These are phyloP conservation scores for Platysternon megacephalum DNA, from an alignment of 2,113 vertebrate species.

Conservation along the genomic window DNA sequence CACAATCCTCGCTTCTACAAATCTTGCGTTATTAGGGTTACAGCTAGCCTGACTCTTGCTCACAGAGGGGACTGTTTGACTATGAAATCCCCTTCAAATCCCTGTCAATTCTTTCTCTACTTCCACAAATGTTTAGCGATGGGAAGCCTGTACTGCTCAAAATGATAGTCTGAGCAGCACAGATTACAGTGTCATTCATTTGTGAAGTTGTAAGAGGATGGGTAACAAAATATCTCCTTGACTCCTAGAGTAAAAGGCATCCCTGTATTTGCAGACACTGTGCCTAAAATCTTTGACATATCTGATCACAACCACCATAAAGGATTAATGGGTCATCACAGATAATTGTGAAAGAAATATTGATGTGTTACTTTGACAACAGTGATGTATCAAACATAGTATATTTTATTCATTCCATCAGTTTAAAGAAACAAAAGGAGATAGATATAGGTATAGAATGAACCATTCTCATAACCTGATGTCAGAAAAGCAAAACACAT, in stretches of 20 bases:
- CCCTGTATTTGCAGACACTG: not conserved
- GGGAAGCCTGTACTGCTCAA: not conserved
- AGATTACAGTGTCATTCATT: not conserved
- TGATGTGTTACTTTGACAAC: not conserved
- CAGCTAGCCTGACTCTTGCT: no score
- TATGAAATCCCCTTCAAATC: no score
- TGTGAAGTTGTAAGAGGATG: fast-evolving
- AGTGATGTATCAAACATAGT: not conserved
- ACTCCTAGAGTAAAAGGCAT: not conserved
- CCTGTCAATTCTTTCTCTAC: no score
- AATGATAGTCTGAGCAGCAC: not conserved
- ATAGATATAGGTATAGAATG: not conserved
- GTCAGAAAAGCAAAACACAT: not conserved
- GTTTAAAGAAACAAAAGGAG: not conserved
- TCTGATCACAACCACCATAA: not conserved
- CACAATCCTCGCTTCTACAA: no score
- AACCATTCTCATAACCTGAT: not conserved
- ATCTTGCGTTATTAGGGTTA: no score
- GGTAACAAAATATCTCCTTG: not conserved
- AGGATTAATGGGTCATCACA: not conserved
- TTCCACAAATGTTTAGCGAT: not conserved
- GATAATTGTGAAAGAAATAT: not conserved
- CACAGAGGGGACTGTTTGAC: no score
- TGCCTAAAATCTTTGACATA: not conserved
- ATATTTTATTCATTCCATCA: not conserved